Base-by-base conservation (phyloP, 92 coral and sea anemone genomes). In the Parazoanthus swiftii region DNA sequence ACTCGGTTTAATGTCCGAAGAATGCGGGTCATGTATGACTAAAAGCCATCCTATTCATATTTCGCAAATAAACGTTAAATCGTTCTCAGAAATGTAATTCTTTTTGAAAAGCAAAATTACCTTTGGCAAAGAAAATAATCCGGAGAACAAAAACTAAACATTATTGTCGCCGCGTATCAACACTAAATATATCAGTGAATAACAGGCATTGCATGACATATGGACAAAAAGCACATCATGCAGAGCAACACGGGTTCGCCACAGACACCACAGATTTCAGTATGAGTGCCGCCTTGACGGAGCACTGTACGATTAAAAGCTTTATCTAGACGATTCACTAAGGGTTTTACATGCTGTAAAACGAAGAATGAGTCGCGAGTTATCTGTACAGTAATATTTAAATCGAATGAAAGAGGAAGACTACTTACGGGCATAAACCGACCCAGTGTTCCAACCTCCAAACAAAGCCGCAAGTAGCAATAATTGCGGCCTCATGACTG, bases 191-290 rank as follows among this genome's bases (percentile, higher is more conserved):
- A 8, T 26, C 7, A 84, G 13, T n/a, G 78, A 84, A 84, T 48
- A 84, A 50, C 37, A 26, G 78, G 68, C 79, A 70, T 84, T 84
- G 87, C 87, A 84, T 84, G 87, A 84, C 87, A 84, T 23, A 48
- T 46, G 75, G 71, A 80, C 48, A 80, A 77, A 36, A 18, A 56
- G n/a, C 36, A 71, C 20, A 48, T 26, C 77, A 46, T 73, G 78
- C 63, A 71, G 79, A 25, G 78, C 44, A 56, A n/a, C 25, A 42
- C 18, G 23, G 75, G 36, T n/a, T 37, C 74, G 36, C 23, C 76
- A 29, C 42, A 25, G 59, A 68, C 72, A 18, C 51, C 72, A 70
- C 13, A n/a, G 63, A 23, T 11, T 82, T 72, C 38, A 46, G 42
- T 8, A 29, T 4, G 48, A 84, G 39, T 84, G 29, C 14, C 1